Base-by-base conservation (phyloP, 2,888 invertebrate species). In the Pycnomerus fuliginosus region DNA sequence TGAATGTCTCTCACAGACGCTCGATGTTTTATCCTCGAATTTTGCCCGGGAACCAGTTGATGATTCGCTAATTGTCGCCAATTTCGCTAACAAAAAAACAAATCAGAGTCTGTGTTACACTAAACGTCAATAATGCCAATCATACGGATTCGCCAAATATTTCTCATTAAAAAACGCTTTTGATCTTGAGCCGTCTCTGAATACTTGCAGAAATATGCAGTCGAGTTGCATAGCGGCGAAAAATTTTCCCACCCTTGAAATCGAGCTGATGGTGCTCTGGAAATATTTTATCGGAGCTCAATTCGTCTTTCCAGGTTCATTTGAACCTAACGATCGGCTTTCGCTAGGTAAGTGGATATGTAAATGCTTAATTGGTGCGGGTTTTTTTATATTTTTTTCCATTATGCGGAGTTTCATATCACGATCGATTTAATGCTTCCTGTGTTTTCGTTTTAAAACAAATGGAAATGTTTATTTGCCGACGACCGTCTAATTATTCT, bases 61-160 rank as follows among this genome's bases (percentile, higher is more conserved):
- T 41, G 31, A 7, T 17, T 8, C 32, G 27, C 31, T 37, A 37
- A 37, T 37, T 29, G 37, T 29, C 17, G 14, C 29, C 37, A 38
- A 38, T 38, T 38, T 38, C 4, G 13, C 28, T 15, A n/a, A 11
- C 12, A 15, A 27, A 33, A 41, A 33, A 32, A 4, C 25, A 13
- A 11, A 40, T 27, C n/a, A n/a, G n/a, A n/a, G n/a, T n/a, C n/a
- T n/a, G n/a, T n/a, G n/a, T n/a, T n/a, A n/a, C n/a, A n/a, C n/a
- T 30, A 24, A 40, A 40, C 30, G 27, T 62, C 62, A 56, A 62
- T 62, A 61, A 60, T 58, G 58, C 58, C 62, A 56, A 62, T 62
- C 60, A 54, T 46, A 53, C 47, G 48, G 58, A 49, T 56, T 56
- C 50, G 55, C 53, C 51, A 49, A 56, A 58, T 56, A 57, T 57